phyloP scores from a whole-genome alignment of 2,888 invertebrate species.

The Andrena bucephala region DNA sequence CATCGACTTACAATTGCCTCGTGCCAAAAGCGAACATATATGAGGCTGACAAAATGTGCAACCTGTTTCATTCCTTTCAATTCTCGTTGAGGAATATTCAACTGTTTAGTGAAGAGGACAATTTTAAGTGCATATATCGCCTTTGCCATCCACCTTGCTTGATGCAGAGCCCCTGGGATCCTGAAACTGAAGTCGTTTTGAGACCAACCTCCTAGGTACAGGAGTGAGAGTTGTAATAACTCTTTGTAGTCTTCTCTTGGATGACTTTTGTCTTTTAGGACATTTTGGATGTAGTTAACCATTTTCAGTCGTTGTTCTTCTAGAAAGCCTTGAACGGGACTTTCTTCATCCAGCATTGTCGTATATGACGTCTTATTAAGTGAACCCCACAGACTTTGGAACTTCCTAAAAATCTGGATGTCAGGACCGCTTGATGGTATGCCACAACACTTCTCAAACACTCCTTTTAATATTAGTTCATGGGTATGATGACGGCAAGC shows the following conservation, averaged over 20 bases:
- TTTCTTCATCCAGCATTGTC: conserved; percentile 4
- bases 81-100: background rate
- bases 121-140: conserved; percentile 4
- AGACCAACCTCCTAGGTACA: conserved; percentile 2
- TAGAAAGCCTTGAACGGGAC: conserved; percentile 4
- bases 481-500: conserved; percentile 4
- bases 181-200: conserved; percentile 4
- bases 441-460: background rate
- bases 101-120: conserved; percentile 4
- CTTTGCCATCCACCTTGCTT: conserved; percentile 4
- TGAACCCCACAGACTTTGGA: conserved; percentile 1
- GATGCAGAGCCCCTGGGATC: conserved; percentile 4
- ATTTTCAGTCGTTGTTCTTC: conserved; percentile 1
- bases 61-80: conserved; percentile 4
- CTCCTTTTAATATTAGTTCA: conserved; percentile 4
- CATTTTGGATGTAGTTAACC: conserved; percentile 4
- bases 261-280: background rate
- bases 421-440: conserved; percentile 4
- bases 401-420: conserved; percentile 2
- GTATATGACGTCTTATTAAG: conserved; percentile 1
- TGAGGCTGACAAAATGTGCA: conserved; percentile 4
- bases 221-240: conserved; percentile 1
- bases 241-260: conserved; percentile 3
- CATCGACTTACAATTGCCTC: conserved; percentile 2
- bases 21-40: conserved; percentile 4